Evolutionary conservation across 2,113 vertebrate genomes (phyloP), one percentile per base, ranked within the genome.

Genomic region (Sigmodon hispidus): DNA sequence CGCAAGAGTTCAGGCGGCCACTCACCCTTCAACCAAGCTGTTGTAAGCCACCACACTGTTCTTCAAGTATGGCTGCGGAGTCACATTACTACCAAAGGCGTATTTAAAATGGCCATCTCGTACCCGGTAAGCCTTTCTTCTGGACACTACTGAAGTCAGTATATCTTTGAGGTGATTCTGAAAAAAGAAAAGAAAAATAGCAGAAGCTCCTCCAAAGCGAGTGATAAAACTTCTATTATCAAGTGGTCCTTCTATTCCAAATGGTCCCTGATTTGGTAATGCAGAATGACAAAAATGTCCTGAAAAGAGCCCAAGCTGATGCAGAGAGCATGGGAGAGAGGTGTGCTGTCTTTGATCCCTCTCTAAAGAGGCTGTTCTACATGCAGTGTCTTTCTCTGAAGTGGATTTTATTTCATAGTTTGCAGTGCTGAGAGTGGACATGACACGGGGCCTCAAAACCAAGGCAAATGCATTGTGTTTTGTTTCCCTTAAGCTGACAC

Each of bases 161-260:
- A 99, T 99, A 59, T 99, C 99, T 98, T 99, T 99, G 48, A 99
- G 98, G 73, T 99, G 99, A 96, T 99, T 99, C 99, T 99, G 97
- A n/a, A 96, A 93, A 0, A 17, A 83, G 19, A 70, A 85, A 79
- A 34, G 11, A 86, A 81, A 91, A 88, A 67, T 21, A 76, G 11
- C 80, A 86, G 29, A 7, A 89, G 55, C 17, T 87, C 57, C 63
- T 77, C 59, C 40, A 90, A 61, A 92, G n/a, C 52, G 83, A 90
- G 69, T 67, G 63, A 22, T 57, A 48, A 17, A 65, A 61, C 7
- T 55, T 70, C 24, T 72, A 77, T 1, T 67, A 61, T 81, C 10
- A 48, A 65, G 36, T 1, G 24, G n/a, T 34, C n/a, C n/a, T 0
- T 43, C 12, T 45, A 9, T 45, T 89, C 24, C 43, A 86, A 65